Base-by-base conservation (phyloP, 2,113 vertebrate species). In the Tiliqua scincoides region DNA sequence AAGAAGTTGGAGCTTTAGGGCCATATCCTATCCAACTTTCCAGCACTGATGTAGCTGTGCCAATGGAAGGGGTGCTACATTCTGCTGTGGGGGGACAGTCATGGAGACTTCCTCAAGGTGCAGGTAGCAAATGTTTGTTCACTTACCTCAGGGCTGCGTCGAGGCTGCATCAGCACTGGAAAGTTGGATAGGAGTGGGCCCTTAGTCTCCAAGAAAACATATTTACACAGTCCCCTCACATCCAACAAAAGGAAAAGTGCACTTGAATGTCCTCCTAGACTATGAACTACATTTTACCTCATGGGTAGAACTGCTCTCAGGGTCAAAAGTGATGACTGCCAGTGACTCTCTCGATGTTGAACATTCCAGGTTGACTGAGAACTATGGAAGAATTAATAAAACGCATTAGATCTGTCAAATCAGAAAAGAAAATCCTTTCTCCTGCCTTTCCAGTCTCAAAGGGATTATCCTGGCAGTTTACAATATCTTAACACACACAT, bases 241-340 rank as follows among this genome's bases (percentile, higher is more conserved):
- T 8, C 57, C 85, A 9, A 3, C 12, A 15, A 9, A 1, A 0
- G 20, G 23, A 74, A 63, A 52, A 32, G n/a, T 37, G 25, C 1
- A 15, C 6, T 54, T 25, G 5, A 61, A 85, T 62, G 7, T 2
- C 2, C 21, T 37, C 35, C 14, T 17, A 30, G 2, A 21, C 15
- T 0, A 6, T 30, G 6, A 79, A 30, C 0, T 40, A 37, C 32
- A 62, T 88, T 91, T 72, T 95, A 99, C 99, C 98, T 98, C 85
- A 97, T 78, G 1, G 98, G 97, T 48, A 97, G 89, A 30, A 97
- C 96, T 0, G 96, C 96, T 92, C 96, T 96, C 78, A 97, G 75
- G 0, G 94, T 96, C 91, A 98, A 86, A 87, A 97, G 63, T 0
- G 98, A 96, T 6, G 94, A 91, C 90, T 97, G 96, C 97, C 97